Conservation (phyloP, 1,140 invertebrate genomes). For the Conus ventricosus region DNA sequence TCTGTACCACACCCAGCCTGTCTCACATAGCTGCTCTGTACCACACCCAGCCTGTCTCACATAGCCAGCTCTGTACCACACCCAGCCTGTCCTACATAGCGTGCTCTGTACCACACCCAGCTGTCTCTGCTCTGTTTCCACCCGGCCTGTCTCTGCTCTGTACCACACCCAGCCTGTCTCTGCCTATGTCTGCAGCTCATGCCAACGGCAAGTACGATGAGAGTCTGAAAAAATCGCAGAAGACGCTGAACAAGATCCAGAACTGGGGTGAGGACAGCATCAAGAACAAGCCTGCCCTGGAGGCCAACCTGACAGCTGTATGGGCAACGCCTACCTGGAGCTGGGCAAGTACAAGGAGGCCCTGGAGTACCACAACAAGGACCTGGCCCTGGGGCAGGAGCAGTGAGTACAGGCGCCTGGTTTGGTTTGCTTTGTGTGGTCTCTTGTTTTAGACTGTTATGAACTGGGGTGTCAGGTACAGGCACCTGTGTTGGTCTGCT, state of each 20-base stretch:
- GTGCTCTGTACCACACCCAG: not conserved
- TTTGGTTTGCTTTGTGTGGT: too few relatives aligned
- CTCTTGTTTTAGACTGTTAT: too few relatives aligned
- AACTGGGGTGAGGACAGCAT: slow-evolving; percentile 62
- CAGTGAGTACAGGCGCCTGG: slow-evolving; percentile 57
- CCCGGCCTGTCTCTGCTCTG: too few relatives aligned
- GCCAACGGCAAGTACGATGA: slow-evolving; percentile 66
- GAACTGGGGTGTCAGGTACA: too few relatives aligned
- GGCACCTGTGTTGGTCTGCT: too few relatives aligned
- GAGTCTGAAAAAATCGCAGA: slow-evolving; percentile 66
- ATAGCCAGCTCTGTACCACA: too few relatives aligned
- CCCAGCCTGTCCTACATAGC: too few relatives aligned
- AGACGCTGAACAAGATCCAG: slow-evolving; percentile 68
- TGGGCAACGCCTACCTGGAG: slow-evolving; percentile 74
- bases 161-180: not conserved
- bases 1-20: too few relatives aligned
- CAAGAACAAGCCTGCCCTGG: slow-evolving; percentile 67
- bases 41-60: too few relatives aligned
- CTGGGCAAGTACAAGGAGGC: slow-evolving; percentile 67
- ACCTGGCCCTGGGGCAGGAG: slow-evolving; percentile 66
- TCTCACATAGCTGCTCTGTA: too few relatives aligned
- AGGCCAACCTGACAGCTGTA: slow-evolving; percentile 72
- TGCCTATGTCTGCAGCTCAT: slow-evolving; percentile 64
- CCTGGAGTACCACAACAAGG: slow-evolving; percentile 68
- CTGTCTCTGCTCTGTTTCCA: not conserved